These are phyloP conservation scores for Mercenaria mercenaria DNA, from an alignment of 1,140 invertebrate species.

Conservation along the genomic window DNA sequence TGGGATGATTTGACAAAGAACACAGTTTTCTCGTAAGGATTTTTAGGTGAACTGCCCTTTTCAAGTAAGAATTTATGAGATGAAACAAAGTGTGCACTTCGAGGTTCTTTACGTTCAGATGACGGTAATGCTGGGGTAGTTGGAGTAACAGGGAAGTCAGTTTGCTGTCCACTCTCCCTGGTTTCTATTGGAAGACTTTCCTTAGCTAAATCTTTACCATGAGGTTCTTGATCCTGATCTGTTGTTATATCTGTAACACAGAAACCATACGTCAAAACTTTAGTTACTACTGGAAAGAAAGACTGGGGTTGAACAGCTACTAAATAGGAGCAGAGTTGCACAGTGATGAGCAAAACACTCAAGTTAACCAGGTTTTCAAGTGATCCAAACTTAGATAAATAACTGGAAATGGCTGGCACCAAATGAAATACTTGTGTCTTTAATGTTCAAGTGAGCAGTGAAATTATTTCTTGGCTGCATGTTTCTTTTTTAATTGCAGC, in stretches of 20 bases:
- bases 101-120: background rate
- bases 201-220: background rate
- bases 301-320: too few relatives aligned
- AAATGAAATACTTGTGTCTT: too few relatives aligned
- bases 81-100: conserved; percentile 46
- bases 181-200: conserved; percentile 14
- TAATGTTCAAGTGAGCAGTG: too few relatives aligned
- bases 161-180: conserved; percentile 45
- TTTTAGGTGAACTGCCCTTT: conserved; percentile 52
- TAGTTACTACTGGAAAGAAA: too few relatives aligned
- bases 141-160: conserved; percentile 49
- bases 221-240: background rate
- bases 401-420: too few relatives aligned
- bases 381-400: too few relatives aligned
- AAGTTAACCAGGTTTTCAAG: too few relatives aligned
- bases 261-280: background rate
- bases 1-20: conserved; percentile 51
- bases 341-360: too few relatives aligned
- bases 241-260: conserved; percentile 1
- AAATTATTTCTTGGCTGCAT: too few relatives aligned
- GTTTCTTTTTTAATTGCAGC: too few relatives aligned
- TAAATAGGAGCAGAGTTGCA: too few relatives aligned
- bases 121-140: conserved; percentile 14
- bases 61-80: conserved; percentile 50
- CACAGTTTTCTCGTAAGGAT: conserved; percentile 64